phyloP scores from a whole-genome alignment of 2,113 vertebrate species.

The Leptobrachium ailaonicum region DNA sequence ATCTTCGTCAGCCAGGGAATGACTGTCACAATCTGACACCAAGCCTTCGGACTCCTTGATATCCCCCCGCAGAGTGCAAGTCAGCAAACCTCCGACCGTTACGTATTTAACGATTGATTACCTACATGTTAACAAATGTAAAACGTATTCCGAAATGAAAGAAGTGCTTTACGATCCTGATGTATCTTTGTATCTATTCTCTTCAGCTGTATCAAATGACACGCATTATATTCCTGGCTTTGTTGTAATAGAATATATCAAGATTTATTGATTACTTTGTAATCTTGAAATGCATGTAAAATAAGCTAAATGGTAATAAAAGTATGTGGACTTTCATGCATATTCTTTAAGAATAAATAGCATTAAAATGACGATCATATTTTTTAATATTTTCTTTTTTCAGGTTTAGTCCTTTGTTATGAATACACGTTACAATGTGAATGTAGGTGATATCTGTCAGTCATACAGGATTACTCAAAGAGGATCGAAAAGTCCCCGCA shows the following conservation, averaged over 20 bases:
- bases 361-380: too few species aligned
- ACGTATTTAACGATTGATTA: background rate
- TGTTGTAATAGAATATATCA: constrained; percentile 4
- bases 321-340: too few species aligned
- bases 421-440: too few species aligned
- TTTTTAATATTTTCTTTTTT: too few species aligned
- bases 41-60: background rate
- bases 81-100: background rate
- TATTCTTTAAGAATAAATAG: too few species aligned
- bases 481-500: too few species aligned
- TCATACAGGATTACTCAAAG: too few species aligned
- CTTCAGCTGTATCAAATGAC: constrained; percentile 5
- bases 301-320: background rate
- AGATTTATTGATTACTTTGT: constrained; percentile 11
- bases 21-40: background rate
- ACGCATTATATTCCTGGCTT: constrained; percentile 17
- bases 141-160: constrained; percentile 9
- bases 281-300: background rate
- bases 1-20: background rate
- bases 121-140: constrained; percentile 9
- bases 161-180: constrained; percentile 2
- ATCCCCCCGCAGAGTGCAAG: background rate
- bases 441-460: too few species aligned
- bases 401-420: too few species aligned
- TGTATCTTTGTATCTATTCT: background rate